These are phyloP conservation scores for Drosophila biarmipes DNA, from an alignment of 1,140 invertebrate genomes.

Conservation along the genomic window DNA sequence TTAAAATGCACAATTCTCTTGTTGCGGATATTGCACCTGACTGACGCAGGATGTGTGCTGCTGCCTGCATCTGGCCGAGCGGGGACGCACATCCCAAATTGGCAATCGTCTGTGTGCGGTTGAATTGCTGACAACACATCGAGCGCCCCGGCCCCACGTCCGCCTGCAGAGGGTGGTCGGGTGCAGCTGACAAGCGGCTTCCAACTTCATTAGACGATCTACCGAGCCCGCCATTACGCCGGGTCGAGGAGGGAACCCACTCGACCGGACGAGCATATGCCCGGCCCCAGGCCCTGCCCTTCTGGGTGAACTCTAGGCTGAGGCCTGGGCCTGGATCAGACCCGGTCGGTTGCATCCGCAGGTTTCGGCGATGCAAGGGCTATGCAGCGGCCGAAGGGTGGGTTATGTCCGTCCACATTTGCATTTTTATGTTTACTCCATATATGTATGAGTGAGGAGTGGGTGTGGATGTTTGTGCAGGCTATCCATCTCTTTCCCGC, in stretches of 20 bases:
- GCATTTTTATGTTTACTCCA: conserved; percentile 50
- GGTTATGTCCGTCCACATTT: conserved; percentile 35
- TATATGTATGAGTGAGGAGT: conserved; percentile 1
- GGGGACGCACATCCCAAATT: conserved; percentile 42
- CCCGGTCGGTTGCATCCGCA: conserved; percentile 28
- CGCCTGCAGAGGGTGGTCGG: conserved; percentile 9
- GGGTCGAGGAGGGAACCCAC: neutral
- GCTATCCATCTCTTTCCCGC: conserved; percentile 3
- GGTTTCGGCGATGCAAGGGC: conserved; percentile 37
- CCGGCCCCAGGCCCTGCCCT: conserved; percentile 19
- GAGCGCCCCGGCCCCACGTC: conserved; percentile 6
- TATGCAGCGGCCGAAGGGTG: neutral
- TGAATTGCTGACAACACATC: conserved; percentile 46
- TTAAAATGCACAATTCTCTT: conserved; percentile 32
- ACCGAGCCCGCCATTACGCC: neutral
- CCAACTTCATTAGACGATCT: conserved; percentile 50
- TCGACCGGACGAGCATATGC: conserved; percentile 9
- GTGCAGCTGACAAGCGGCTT: conserved; percentile 22
- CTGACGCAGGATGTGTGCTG: conserved; percentile 34
- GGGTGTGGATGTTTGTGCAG: conserved; percentile 1
- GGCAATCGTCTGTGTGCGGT: conserved; percentile 54
- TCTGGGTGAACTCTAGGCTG: conserved; percentile 41
- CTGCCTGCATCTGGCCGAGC: neutral
- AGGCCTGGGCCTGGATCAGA: conserved; percentile 13
- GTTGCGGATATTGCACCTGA: conserved; percentile 54